Evolutionary conservation across 1,140 invertebrate genomes (phyloP).

Genomic region (Procambarus clarkii): DNA sequence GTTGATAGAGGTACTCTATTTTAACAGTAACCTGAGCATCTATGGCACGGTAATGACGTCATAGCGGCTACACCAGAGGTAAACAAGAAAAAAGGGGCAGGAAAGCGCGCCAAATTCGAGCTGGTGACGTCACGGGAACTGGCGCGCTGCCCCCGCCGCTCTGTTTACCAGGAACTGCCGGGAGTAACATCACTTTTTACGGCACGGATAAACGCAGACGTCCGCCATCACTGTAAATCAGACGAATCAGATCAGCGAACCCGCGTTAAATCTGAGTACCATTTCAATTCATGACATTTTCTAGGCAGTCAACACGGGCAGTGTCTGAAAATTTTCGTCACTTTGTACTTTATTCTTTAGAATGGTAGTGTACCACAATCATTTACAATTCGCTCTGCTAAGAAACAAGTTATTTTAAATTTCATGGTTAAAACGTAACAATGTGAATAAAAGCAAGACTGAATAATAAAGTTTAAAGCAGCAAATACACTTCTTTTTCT

Average conservation of each 20-base stretch:
- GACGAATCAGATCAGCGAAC: neutral
- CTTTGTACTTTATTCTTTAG: no score
- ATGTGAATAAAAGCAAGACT: no score
- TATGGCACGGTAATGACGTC: neutral
- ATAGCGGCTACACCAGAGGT: neutral
- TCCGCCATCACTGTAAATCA: neutral
- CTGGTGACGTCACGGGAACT: constrained; percentile 3
- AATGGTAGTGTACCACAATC: no score
- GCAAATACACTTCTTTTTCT: neutral
- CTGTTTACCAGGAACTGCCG: neutral
- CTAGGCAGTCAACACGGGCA: no score
- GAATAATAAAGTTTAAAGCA: no score
- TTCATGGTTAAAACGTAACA: no score
- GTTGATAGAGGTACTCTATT: neutral
- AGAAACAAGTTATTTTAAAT: no score
- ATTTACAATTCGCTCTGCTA: no score
- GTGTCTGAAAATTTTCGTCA: no score
- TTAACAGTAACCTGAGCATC: neutral
- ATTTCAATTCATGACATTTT: no score
- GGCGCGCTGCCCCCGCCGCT: neutral
- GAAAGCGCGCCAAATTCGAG: neutral
- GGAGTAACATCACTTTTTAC: neutral
- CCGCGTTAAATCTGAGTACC: neutral
- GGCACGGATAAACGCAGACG: neutral
- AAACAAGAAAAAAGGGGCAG: neutral